phyloP scores from a whole-genome alignment of 1,140 invertebrate genomes.

The Tetraneura akinire region DNA sequence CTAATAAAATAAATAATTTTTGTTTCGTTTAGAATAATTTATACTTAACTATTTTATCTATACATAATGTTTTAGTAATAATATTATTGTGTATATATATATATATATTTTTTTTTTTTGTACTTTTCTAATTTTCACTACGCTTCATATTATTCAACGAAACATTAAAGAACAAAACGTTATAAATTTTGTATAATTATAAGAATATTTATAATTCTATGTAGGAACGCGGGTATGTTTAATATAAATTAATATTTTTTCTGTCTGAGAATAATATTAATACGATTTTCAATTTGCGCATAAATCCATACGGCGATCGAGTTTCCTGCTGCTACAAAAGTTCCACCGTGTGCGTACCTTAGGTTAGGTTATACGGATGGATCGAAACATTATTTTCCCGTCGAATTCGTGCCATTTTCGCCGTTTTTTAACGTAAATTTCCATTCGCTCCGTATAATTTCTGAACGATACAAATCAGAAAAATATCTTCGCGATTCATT shows the following conservation, averaged over 20 bases:
- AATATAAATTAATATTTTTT: background rate
- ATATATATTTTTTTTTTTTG: background rate
- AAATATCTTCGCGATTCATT: no score
- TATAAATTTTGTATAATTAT: background rate
- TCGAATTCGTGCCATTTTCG: background rate
- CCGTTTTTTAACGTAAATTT: no score
- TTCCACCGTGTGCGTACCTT: background rate
- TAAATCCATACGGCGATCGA: conserved; percentile 1
- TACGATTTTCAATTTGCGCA: no score
- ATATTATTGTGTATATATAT: conserved; percentile 5
- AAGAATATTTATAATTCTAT: no score
- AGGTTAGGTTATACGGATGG: no score
- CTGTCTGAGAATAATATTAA: no score
- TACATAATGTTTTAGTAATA: background rate
- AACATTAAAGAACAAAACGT: background rate
- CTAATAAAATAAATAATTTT: conserved; percentile 9
- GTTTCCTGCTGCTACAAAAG: background rate
- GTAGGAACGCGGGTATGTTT: background rate
- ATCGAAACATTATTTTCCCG: no score
- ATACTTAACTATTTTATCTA: conserved; percentile 6
- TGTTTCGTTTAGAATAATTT: no score
- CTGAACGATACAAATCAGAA: no score
- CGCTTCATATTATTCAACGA: background rate
- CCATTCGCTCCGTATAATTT: no score
- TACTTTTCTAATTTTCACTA: conserved; percentile 26